Conservation (phyloP, 2,888 invertebrate species). For the Iselma pallidipennis region DNA sequence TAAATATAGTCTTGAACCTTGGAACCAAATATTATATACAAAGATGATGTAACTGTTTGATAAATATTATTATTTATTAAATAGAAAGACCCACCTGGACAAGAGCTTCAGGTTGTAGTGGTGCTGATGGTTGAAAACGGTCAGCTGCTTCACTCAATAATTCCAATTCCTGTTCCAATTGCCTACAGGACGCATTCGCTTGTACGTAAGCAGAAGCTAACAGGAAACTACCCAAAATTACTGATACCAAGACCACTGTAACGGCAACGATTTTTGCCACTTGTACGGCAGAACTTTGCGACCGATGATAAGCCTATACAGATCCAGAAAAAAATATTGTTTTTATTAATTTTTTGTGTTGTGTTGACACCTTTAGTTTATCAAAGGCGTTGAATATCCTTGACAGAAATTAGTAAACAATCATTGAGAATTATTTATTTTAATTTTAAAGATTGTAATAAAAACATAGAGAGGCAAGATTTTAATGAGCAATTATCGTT, state of each 20-base stretch:
- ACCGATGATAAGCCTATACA: constrained; percentile 77
- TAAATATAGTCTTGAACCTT: not conserved
- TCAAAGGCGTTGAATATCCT: not conserved
- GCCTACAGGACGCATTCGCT: constrained; percentile 78
- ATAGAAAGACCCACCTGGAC: constrained; percentile 66
- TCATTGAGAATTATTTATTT: not conserved
- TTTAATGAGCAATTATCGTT: not conserved
- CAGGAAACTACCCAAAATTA: constrained; percentile 81
- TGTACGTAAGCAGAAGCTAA: constrained; percentile 83
- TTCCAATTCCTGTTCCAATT: constrained; percentile 74
- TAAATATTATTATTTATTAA: not conserved
- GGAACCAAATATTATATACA: not conserved
- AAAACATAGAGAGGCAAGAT: not conserved
- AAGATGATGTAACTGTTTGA: not conserved
- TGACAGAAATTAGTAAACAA: not conserved
- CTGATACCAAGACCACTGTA: constrained; percentile 78
- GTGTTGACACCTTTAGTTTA: not conserved
- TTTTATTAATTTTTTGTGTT: not conserved
- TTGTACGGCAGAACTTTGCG: constrained; percentile 77
- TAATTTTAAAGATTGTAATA: not conserved
- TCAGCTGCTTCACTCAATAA: constrained; percentile 67
- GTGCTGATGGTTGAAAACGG: constrained; percentile 48
- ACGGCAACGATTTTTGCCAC: constrained; percentile 84
- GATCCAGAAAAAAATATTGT: constrained; percentile 8
- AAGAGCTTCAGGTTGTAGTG: constrained; percentile 64